phyloP scores from a whole-genome alignment of 2,113 vertebrate genomes.

The Neolamprologus modestus region DNA sequence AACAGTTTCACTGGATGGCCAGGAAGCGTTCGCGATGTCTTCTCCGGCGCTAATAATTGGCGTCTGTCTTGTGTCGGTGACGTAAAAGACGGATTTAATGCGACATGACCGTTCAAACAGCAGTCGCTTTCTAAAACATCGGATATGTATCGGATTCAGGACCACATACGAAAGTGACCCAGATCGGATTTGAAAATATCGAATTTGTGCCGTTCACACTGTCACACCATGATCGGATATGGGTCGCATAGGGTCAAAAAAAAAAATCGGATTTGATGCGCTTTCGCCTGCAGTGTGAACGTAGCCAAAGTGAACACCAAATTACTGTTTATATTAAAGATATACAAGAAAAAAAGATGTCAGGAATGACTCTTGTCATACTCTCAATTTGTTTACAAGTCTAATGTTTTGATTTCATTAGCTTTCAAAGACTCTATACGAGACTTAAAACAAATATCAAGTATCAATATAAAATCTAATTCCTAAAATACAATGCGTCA shows the following conservation, averaged over 20 bases:
- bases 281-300: too few relatives aligned
- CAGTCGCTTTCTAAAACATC: fast-evolving
- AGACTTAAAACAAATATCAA: not conserved
- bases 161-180: fast-evolving
- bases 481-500: not conserved
- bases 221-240: fast-evolving
- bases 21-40: fast-evolving
- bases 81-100: too few relatives aligned
- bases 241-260: fast-evolving
- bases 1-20: fast-evolving
- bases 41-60: fast-evolving
- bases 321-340: not conserved
- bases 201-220: fast-evolving
- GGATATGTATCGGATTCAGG: fast-evolving
- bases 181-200: too few relatives aligned
- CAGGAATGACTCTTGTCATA: not conserved
- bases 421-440: fast-evolving
- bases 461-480: not conserved
- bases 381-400: not conserved
- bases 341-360: not conserved
- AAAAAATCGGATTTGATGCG: too few relatives aligned
- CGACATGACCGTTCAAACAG: fast-evolving
- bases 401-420: not conserved
- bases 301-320: not conserved
- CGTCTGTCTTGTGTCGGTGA: fast-evolving